Percentiles rank a stretch among this genome's conserved stretches.
These are phyloP conservation scores for Canis aureus DNA, from an alignment of 2,113 vertebrate species.

Conservation along the genomic window DNA sequence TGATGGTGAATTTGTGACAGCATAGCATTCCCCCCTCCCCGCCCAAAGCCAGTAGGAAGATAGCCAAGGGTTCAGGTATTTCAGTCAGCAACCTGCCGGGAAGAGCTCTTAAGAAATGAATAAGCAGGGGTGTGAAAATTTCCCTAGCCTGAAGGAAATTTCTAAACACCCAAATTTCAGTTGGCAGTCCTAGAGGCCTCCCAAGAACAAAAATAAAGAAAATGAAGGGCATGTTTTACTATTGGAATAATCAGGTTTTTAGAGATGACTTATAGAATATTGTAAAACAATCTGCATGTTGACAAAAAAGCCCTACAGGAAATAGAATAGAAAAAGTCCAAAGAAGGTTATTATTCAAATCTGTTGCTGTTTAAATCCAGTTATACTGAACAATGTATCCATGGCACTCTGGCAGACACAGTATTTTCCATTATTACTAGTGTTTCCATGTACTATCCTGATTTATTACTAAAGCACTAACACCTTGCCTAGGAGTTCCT, in stretches of 20 bases:
- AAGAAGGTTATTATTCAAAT: not conserved
- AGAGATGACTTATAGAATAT: conserved; percentile 2
- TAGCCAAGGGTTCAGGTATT: not conserved
- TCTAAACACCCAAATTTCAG: conserved; percentile 51
- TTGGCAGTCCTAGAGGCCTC: conserved; percentile 56
- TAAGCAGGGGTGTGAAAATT: conserved; percentile 7
- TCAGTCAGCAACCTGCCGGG: not conserved
- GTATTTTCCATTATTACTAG: not conserved
- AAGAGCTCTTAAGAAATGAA: conserved; percentile 24
- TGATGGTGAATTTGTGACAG: not conserved
- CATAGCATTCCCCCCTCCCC: not conserved
- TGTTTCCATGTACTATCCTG: not conserved
- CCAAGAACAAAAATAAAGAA: conserved; percentile 60
- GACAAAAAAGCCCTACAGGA: not conserved
- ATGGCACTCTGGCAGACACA: not conserved
- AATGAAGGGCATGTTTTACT: not conserved
- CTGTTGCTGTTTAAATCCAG: not conserved
- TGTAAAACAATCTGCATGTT: not conserved
- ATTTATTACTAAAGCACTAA: not conserved
- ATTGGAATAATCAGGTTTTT: conserved; percentile 44
- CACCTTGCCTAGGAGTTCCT: not conserved
- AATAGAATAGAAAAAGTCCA: conserved; percentile 37
- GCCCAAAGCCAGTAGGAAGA: not conserved
- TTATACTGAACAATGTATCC: not conserved
- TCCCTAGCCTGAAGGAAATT: conserved; percentile 48